These are phyloP conservation scores for Lichenostomus cassidix DNA, from an alignment of 2,113 vertebrate species.

Conservation along the genomic window DNA sequence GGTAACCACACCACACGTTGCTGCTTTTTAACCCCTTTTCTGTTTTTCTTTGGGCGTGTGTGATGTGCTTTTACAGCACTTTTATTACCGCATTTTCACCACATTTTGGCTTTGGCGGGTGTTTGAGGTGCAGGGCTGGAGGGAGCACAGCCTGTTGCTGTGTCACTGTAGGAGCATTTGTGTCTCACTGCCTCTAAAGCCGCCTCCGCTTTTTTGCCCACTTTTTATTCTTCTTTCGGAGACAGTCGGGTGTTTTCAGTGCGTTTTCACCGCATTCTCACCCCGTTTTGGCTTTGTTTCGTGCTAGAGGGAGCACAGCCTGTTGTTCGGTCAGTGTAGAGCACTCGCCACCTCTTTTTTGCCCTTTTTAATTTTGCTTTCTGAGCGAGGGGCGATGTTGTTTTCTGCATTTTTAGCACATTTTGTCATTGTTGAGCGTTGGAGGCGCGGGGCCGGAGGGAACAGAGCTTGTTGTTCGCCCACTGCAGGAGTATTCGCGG, in stretches of 20 bases:
- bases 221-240: not conserved
- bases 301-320: not conserved
- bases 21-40: fast-evolving
- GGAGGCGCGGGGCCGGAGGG: not conserved
- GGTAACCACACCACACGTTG: fast-evolving
- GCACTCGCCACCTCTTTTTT: not conserved
- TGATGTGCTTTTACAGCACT: not conserved
- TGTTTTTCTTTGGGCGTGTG: not conserved
- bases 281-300: not conserved
- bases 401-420: not conserved
- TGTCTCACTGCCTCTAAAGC: not conserved
- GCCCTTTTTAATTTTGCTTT: not conserved
- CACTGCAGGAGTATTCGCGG: fast-evolving
- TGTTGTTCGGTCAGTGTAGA: not conserved
- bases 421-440: fast-evolving
- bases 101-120: not conserved
- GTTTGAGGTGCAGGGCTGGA: not conserved
- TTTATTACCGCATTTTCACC: not conserved
- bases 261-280: not conserved
- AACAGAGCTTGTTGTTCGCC: not conserved
- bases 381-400: not conserved
- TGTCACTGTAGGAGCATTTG: not conserved
- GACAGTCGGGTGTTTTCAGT: not conserved
- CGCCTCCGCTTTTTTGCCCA: not conserved
- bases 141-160: not conserved